phyloP scores from a whole-genome alignment of 2,797 vertebrate species.

The Malacoctenus gilli region DNA sequence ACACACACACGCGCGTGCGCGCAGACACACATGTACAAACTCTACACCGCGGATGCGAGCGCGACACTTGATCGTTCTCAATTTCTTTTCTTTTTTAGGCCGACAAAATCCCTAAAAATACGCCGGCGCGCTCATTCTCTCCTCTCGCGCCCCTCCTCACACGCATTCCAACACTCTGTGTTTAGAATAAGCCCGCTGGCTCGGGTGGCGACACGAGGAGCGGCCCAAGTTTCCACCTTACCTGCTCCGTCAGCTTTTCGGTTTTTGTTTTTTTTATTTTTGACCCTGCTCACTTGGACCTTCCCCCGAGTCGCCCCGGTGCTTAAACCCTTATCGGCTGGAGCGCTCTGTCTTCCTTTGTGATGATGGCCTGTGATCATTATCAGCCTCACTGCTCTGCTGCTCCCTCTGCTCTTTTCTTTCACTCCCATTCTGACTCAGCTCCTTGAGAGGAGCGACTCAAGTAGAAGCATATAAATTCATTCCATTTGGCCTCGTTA shows the following conservation, averaged over 20 bases:
- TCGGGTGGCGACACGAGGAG: not conserved
- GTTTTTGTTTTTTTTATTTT: no score
- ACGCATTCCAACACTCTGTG: not conserved
- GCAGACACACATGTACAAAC: conserved; percentile 14
- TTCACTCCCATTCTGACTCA: conserved; percentile 1
- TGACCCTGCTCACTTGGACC: conserved; percentile 5
- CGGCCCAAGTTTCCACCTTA: not conserved
- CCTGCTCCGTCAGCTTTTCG: conserved; percentile 1
- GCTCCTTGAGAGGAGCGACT: not conserved
- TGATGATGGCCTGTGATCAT: not conserved
- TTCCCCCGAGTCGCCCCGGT: not conserved
- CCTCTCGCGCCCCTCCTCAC: no score
- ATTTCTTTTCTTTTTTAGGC: conserved; percentile 17
- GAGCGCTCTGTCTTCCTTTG: not conserved
- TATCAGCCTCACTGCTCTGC: not conserved
- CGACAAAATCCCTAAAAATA: conserved; percentile 20
- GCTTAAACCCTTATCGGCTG: conserved; percentile 17
- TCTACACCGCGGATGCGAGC: conserved; percentile 1
- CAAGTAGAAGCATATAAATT: no score
- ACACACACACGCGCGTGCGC: conserved; percentile 14
- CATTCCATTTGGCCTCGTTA: not conserved
- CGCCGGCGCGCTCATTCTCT: not conserved
- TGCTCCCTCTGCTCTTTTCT: not conserved
- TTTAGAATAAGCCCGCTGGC: not conserved
- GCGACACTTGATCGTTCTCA: conserved; percentile 20